These are phyloP conservation scores for Cherax destructor DNA, from an alignment of 1,140 invertebrate genomes.

Conservation along the genomic window DNA sequence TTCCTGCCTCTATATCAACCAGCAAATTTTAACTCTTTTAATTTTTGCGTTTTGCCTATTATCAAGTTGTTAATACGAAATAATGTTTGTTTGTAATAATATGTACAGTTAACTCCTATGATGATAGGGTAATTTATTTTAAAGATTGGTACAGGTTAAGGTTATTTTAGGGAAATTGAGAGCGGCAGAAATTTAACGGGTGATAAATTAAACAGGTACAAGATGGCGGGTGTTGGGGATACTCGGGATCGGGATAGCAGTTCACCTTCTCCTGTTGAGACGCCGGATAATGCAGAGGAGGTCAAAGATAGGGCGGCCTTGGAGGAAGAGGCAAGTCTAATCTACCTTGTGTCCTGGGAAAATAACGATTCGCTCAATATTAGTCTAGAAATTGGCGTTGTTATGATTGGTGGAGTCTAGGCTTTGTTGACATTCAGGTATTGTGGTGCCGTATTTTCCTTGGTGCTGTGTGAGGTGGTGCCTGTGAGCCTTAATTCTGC, in stretches of 20 bases:
- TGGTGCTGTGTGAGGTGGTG: too few relatives aligned
- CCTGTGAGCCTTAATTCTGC: too few relatives aligned
- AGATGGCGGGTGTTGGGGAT: slow-evolving; percentile 64
- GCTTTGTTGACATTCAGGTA: slow-evolving; percentile 53
- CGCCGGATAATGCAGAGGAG: slow-evolving; percentile 31
- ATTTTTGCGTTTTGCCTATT: not conserved
- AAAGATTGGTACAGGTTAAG: not conserved
- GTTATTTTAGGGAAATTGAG: not conserved
- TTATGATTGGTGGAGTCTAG: not conserved
- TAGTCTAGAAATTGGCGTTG: not conserved
- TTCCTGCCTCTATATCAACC: not conserved
- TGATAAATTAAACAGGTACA: slow-evolving; percentile 54
- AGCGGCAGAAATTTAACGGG: slow-evolving; percentile 31
- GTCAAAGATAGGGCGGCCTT: slow-evolving; percentile 14
- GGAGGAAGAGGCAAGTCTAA: slow-evolving; percentile 46
- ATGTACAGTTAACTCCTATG: not conserved
- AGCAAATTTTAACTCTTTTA: not conserved
- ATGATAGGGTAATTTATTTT: not conserved
- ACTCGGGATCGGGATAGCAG: slow-evolving; percentile 28
- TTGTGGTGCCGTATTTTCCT: not conserved
- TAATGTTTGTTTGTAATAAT: not conserved
- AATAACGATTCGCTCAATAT: not conserved
- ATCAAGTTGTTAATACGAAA: not conserved
- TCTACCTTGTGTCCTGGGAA: not conserved
- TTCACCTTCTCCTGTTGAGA: slow-evolving; percentile 52